Conservation (phyloP, 2,888 invertebrate species). For the Drosophila stalkeri region DNA sequence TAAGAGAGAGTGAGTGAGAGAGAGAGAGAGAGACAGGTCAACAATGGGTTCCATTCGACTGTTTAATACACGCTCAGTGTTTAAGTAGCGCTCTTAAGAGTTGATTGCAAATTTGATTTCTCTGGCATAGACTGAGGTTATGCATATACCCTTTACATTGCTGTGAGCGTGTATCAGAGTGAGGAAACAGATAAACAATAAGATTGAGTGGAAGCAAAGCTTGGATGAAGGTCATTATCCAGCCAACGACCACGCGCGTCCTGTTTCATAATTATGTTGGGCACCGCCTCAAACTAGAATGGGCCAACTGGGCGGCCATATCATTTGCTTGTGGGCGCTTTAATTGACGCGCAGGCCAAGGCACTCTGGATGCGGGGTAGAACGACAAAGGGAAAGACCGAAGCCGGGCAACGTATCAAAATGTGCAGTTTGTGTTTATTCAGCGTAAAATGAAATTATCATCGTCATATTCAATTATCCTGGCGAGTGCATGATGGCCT, state of each 20-base stretch:
- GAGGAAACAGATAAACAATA: conserved; percentile 21
- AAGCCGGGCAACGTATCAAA: conserved; percentile 44
- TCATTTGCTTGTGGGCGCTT: conserved; percentile 52
- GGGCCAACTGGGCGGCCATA: conserved; percentile 38
- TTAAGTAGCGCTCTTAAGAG: too few relatives aligned
- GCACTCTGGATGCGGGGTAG: background rate
- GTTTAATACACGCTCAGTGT: background rate
- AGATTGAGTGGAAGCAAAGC: conserved; percentile 4
- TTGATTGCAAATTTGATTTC: background rate
- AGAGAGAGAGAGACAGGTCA: too few relatives aligned
- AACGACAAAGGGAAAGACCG: background rate
- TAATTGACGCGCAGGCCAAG: conserved; percentile 57
- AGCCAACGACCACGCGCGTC: conserved; percentile 50
- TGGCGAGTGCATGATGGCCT: conserved; percentile 53
- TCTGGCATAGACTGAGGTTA: too few relatives aligned
- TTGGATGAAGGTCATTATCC: conserved; percentile 53
- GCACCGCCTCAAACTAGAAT: conserved; percentile 39
- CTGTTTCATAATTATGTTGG: conserved; percentile 62
- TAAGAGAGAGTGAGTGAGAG: too few relatives aligned
- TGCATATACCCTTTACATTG: background rate
- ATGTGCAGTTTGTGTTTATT: conserved; percentile 75
- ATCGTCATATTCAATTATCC: conserved; percentile 77
- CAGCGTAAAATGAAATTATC: conserved; percentile 80
- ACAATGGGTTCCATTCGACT: background rate
- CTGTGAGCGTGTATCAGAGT: background rate